These are phyloP conservation scores for Reinhardtius hippoglossoides DNA, from an alignment of 2,113 vertebrate species.

Conservation along the genomic window DNA sequence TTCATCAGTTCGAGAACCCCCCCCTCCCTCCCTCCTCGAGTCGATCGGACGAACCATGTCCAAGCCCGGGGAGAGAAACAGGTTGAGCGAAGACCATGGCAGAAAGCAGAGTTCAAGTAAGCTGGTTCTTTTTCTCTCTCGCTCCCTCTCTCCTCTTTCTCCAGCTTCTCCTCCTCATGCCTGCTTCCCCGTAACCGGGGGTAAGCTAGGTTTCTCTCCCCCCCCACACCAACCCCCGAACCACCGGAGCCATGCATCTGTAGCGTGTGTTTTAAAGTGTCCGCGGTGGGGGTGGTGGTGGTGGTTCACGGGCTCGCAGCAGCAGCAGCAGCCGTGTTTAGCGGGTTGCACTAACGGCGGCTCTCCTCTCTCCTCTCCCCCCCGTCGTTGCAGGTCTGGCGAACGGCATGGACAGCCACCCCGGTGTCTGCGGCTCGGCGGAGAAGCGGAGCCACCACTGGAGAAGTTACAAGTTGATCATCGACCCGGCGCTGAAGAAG, in stretches of 20 bases:
- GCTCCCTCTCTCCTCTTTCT: conserved; percentile 51
- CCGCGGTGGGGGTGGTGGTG: not conserved
- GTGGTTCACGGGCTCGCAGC: not conserved
- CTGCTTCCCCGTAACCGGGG: conserved; percentile 78
- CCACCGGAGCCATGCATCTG: conserved; percentile 55
- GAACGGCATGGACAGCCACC: conserved; percentile 97
- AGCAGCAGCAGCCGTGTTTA: conserved; percentile 40
- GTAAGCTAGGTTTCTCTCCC: conserved; percentile 55
- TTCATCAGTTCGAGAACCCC: conserved; percentile 74
- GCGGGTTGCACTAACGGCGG: conserved; percentile 60
- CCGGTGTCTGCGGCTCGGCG: conserved; percentile 88
- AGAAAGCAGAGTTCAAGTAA: conserved; percentile 94
- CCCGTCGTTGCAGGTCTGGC: conserved; percentile 88
- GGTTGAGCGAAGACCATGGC: conserved; percentile 91
- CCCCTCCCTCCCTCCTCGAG: conserved; percentile 35
- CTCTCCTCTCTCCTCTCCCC: conserved; percentile 49
- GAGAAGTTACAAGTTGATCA: conserved; percentile 99
- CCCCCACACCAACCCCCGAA: conserved; percentile 8
- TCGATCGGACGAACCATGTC: conserved; percentile 90
- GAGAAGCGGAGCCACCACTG: conserved; percentile 98
- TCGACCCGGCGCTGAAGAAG: conserved; percentile 98
- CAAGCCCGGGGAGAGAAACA: conserved; percentile 88
- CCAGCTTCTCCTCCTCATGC: conserved; percentile 64
- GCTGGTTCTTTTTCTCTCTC: conserved; percentile 78
- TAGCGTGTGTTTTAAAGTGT: conserved; percentile 50